Evolutionary conservation across 2,797 vertebrate genomes (phyloP).

Genomic region (Anableps anableps): DNA sequence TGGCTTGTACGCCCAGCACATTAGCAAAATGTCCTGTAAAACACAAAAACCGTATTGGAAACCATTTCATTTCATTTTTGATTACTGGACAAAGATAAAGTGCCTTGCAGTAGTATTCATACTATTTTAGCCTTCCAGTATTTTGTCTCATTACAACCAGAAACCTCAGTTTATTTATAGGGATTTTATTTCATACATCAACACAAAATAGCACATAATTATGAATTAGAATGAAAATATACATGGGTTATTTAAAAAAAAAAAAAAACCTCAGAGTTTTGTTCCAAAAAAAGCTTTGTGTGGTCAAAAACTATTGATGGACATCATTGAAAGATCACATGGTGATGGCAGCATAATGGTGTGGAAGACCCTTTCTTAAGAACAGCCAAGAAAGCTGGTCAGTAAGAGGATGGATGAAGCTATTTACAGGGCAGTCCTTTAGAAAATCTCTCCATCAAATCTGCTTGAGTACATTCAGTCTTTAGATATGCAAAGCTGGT

Average conservation of each 20-base stretch:
- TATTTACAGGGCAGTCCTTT: too few species aligned
- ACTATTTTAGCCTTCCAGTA: background rate
- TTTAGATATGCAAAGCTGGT: too few species aligned
- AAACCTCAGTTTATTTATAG: background rate
- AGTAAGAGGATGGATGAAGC: too few species aligned
- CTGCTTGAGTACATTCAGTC: too few species aligned
- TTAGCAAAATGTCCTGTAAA: conserved; percentile 93
- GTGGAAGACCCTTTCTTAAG: too few species aligned
- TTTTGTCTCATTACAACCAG: background rate
- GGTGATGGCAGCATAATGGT: background rate
- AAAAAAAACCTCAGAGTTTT: too few species aligned
- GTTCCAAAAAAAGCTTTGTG: background rate
- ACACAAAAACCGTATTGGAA: conserved; percentile 11
- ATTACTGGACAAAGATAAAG: background rate
- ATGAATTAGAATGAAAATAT: background rate
- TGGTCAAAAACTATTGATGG: background rate
- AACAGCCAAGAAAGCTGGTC: too few species aligned
- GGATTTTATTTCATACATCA: background rate
- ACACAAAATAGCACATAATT: background rate
- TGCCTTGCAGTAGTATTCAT: background rate
- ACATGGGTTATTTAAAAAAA: background rate
- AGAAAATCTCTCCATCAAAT: too few species aligned
- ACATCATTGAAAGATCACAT: background rate
- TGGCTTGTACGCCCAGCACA: conserved; percentile 95
- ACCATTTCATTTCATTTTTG: background rate